These are phyloP conservation scores for Temnothorax rugatulus DNA, from an alignment of 2,888 invertebrate species.

Conservation along the genomic window DNA sequence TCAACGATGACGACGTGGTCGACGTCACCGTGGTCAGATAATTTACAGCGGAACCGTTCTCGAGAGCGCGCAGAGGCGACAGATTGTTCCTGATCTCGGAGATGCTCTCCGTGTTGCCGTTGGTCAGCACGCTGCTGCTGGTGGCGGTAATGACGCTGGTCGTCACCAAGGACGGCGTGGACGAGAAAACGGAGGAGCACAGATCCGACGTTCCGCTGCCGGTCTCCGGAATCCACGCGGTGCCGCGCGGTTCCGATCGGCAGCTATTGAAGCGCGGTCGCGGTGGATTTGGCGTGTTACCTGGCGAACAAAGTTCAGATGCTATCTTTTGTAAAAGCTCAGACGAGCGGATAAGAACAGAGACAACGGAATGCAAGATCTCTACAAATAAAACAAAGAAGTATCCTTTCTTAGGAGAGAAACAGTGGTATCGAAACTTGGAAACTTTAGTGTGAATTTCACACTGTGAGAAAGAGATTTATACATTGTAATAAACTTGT, in stretches of 20 bases:
- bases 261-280: slow-evolving; percentile 89
- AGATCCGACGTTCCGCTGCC: slow-evolving; percentile 70
- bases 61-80: slow-evolving; percentile 74
- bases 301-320: slow-evolving; percentile 77
- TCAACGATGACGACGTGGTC: slow-evolving; percentile 70
- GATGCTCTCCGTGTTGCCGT: slow-evolving; percentile 73
- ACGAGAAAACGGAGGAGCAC: slow-evolving; percentile 73
- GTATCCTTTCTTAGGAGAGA: neutral
- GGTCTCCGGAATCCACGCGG: slow-evolving; percentile 79
- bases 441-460: no score
- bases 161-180: slow-evolving; percentile 67
- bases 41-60: slow-evolving; percentile 77
- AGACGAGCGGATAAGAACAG: neutral
- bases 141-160: slow-evolving; percentile 76
- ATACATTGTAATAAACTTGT: neutral
- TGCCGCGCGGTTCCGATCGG: slow-evolving; percentile 86
- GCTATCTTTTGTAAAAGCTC: neutral
- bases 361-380: neutral
- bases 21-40: slow-evolving; percentile 61
- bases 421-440: neutral
- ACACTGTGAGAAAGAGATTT: no score
- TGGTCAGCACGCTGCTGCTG: slow-evolving; percentile 81
- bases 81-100: slow-evolving; percentile 69
- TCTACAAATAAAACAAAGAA: neutral
- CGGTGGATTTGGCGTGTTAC: slow-evolving; percentile 87